These are phyloP conservation scores for Drosophila niveifrons DNA, from an alignment of 2,888 invertebrate species.

Conservation along the genomic window DNA sequence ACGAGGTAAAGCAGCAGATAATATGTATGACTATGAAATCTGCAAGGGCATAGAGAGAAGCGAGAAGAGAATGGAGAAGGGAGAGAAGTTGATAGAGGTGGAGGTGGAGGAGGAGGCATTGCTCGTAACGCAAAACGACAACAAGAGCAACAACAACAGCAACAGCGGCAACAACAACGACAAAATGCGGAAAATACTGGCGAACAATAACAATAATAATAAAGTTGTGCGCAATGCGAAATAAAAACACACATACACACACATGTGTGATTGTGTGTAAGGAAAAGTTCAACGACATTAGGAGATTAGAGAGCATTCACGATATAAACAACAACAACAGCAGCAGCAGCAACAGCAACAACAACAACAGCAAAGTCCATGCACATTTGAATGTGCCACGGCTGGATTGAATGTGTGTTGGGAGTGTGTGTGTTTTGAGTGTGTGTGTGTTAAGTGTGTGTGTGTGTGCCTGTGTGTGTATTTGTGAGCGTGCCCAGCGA, in stretches of 20 bases:
- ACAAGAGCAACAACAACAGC: slow-evolving; percentile 14
- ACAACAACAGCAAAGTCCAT: slow-evolving; percentile 30
- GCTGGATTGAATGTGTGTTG: slow-evolving; percentile 10
- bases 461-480: background rate
- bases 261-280: slow-evolving; percentile 7
- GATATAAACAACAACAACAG: slow-evolving; percentile 47
- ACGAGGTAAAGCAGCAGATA: slow-evolving; percentile 17
- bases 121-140: slow-evolving; percentile 6
- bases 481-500: background rate
- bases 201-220: slow-evolving; percentile 64
- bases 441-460: slow-evolving; percentile 18
- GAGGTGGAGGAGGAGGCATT: slow-evolving; percentile 4
- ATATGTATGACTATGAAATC: slow-evolving; percentile 50
- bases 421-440: slow-evolving; percentile 13
- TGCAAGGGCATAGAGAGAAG: slow-evolving; percentile 31
- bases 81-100: background rate
- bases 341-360: slow-evolving; percentile 47
- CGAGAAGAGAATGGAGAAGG: background rate
- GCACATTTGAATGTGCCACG: slow-evolving; percentile 71
- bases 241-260: slow-evolving; percentile 27
- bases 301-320: slow-evolving; percentile 78
- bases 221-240: slow-evolving; percentile 62
- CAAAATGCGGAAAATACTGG: slow-evolving; percentile 61
- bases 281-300: slow-evolving; percentile 76
- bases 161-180: slow-evolving; percentile 23